Conservation (phyloP, 2,888 invertebrate species). For the Girardia tigrina region DNA sequence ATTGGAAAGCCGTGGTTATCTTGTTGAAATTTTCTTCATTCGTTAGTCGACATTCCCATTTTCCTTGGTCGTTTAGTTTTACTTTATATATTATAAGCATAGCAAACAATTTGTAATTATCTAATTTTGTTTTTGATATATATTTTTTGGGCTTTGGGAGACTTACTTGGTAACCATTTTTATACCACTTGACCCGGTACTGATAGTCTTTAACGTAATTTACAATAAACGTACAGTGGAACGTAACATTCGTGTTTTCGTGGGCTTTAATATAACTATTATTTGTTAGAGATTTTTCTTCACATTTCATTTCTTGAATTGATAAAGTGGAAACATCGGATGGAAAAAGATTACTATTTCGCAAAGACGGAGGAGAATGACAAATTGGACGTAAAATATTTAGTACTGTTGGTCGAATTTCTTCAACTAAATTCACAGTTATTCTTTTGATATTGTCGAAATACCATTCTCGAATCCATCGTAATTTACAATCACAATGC, state of each 20-base stretch:
- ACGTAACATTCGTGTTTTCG: background rate
- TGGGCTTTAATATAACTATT: background rate
- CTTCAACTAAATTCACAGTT: background rate
- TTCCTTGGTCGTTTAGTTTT: background rate
- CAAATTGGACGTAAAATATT: background rate
- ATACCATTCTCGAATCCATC: slow-evolving; percentile 1
- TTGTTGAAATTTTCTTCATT: background rate
- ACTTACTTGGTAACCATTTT: background rate
- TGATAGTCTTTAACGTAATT: background rate
- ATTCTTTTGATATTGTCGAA: background rate
- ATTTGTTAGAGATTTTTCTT: background rate
- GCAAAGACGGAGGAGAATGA: background rate
- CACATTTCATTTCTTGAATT: slow-evolving; percentile 12
- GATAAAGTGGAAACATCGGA: background rate
- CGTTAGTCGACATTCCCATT: background rate
- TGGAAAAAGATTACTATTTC: background rate
- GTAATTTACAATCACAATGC: background rate
- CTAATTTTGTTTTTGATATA: background rate
- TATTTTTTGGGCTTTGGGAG: background rate
- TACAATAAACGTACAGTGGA: background rate
- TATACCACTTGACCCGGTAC: background rate
- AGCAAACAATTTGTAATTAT: background rate
- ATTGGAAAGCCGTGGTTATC: background rate
- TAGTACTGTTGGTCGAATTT: background rate
- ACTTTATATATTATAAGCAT: background rate